Conservation (phyloP, 2,113 vertebrate genomes). For the Columba livia region DNA sequence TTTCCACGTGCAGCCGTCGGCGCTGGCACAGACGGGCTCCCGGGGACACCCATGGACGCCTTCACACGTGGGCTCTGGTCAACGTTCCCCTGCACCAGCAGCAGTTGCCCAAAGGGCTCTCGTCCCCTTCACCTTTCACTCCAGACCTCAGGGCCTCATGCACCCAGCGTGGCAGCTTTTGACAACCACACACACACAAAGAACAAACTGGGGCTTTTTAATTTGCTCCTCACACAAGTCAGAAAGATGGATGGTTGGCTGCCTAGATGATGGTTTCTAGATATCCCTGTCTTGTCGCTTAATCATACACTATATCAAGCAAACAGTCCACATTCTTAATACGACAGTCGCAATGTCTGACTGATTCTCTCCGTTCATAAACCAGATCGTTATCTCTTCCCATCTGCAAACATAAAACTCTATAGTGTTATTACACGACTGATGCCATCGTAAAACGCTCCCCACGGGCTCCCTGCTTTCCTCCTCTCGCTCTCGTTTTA, state of each 20-base stretch:
- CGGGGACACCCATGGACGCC: too few species aligned
- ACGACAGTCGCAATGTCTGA: not conserved
- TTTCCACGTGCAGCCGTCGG: too few species aligned
- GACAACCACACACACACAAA: not conserved
- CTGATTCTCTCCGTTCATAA: not conserved
- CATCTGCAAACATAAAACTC: not conserved
- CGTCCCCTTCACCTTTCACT: not conserved
- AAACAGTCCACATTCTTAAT: not conserved
- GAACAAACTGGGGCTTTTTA: not conserved
- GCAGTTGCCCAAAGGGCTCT: not conserved
- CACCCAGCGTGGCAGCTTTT: not conserved
- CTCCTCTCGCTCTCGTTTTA: not conserved
- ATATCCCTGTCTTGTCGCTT: not conserved
- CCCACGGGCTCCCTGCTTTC: not conserved
- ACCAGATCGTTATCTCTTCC: not conserved
- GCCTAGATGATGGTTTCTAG: not conserved
- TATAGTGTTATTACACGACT: not conserved
- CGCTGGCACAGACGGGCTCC: too few species aligned
- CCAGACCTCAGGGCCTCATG: not conserved
- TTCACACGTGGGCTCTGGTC: too few species aligned
- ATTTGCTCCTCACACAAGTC: not conserved
- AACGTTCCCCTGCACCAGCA: not conserved
- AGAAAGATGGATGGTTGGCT: not conserved
- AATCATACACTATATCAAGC: slow-evolving; percentile 4
- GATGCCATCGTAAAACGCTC: not conserved